Evolutionary conservation across 2,113 vertebrate species (phyloP), one percentile per base, ranked within the genome.

Genomic region (Eublepharis macularius): DNA sequence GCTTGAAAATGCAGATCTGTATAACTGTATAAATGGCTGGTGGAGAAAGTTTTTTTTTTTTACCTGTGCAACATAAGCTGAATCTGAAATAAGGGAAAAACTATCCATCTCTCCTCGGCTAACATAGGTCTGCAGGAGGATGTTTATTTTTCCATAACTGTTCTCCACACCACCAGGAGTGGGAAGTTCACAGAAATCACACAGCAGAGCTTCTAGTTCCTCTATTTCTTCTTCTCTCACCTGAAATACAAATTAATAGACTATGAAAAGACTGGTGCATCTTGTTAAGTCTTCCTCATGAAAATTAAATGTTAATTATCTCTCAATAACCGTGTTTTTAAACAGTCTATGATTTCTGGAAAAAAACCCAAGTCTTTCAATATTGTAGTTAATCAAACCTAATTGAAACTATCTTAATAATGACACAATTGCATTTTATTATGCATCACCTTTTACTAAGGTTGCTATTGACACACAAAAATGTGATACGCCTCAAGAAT

Each of bases 31-130:
- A n/a, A 39, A 4, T 9, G 26, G 14, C 21, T 72, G 41, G 1
- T 19, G 76, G 8, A 57, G 36, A 84, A 70, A 73, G 21, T 70
- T 29, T 45, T 4, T 63, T 41, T 45, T 60, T 90, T 95, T 96
- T 92, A 99, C 99, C 98, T 99, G 99, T 4, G 99, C 99, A 91
- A 99, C 98, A 75, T 99, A 99, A 0, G 98, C 98, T 87, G 99
- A 97, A 94, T 99, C 99, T 2, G 99, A 99, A 95, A 99, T 98
- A 86, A 99, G 98, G 0, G 99, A 99, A 96, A 99, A 99, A 93
- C 96, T 98, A 94, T 99, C 99, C 90, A 99, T 97, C 88, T 99
- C 98, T 74, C 99, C 99, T 72, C 98, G 96, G 87, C 98, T 96
- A 92, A 99, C 98, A 76, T 99, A 99, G 0, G 99, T 99, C 95